Evolutionary conservation across 2,797 vertebrate genomes (phyloP), one percentile per base, ranked within the genome.

Genomic region (Enteromius radiatus): DNA sequence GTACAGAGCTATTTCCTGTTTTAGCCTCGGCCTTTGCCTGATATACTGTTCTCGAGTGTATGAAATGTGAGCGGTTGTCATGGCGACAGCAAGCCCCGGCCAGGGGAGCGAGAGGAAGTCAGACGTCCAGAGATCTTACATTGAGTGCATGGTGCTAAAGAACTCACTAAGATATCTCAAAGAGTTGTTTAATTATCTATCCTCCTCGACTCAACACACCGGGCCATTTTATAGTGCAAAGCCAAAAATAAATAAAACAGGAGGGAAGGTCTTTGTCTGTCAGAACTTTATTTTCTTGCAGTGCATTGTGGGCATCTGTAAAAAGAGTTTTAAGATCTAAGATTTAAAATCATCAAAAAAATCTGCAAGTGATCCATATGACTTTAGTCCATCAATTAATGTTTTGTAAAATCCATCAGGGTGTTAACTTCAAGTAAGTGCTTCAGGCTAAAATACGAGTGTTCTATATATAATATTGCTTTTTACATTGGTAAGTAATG

Each of bases 31-130:
- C 88, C 86, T 88, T 85, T 87, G 83, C 85, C 80, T 78, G 86
- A 88, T 88, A 88, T 0, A 5, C 87, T 75, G 86, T 87, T 90
- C 85, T 77, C 78, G 86, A 92, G 87, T 71, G 88, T 91, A 89
- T 85, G 89, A 87, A 90, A 92, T 71, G 88, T 90, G 90, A 91
- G 88, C 4, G 4, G 95, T 95, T 95, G 91, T 91, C 93, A 91
- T 94, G 91, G 91, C 28, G 87, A 93, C 88, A 43, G 85, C 82
- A 90, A 90, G 83, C 91, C 90, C 78, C 71, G 86, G 87, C 82
- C 78, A 47, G 67, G 84, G 89, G 88, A 89, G 80, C 76, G 33
- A 19, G 31, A 71, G 84, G 49, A 67, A 89, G 80, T 78, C 33
- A n/a, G 82, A 89, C 63, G 17, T 84, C 2, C 77, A 71, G 1